Evolutionary conservation across 2,113 vertebrate genomes (phyloP), one percentile per base, ranked within the genome.

Genomic region (Zosterops japonicus): DNA sequence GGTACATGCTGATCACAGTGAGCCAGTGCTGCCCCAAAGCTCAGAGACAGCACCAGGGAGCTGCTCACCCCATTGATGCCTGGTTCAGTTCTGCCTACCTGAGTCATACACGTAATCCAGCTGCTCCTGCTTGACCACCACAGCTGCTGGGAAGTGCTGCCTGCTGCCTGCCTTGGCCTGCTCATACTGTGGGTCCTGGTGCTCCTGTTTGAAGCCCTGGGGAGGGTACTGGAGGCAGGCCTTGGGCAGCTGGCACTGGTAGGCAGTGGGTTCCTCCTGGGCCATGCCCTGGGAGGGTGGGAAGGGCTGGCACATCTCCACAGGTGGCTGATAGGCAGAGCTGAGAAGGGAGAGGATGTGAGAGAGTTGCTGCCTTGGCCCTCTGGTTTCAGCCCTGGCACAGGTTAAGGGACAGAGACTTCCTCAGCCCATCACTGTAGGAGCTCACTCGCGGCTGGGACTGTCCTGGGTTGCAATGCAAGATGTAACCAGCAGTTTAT

Each of bases 201-300:
- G 99, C 92, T 99, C 99, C 94, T 99, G 98, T 80, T 99, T 99
- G 97, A 99, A 99, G 98, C 97, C 98, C 96, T 99, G 99, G 16
- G 97, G 98, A 63, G 98, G 97, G 97, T 98, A 99, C 24, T 98
- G 98, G 67, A 98, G 97, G 97, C 98, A 99, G 93, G 98, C 98
- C 94, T 99, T 98, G 1, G 98, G 98, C 95, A 99, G 97, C 93
- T 98, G 99, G 92, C 93, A 97, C 68, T 98, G 98, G 94, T 98
- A 99, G 29, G 97, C 96, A 41, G 65, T 44, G 49, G 98, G 96
- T 11, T 98, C 96, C 74, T 99, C 98, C 83, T 98, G 98, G 95
- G 98, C 98, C 90, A 98, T 97, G 95, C 96, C 94, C 95, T 98
- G 99, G 42, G 98, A 97, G 81, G 98, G 93, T 27, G 98, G 97